phyloP scores from a whole-genome alignment of 2,888 invertebrate genomes.

The Callinectes sapidus region DNA sequence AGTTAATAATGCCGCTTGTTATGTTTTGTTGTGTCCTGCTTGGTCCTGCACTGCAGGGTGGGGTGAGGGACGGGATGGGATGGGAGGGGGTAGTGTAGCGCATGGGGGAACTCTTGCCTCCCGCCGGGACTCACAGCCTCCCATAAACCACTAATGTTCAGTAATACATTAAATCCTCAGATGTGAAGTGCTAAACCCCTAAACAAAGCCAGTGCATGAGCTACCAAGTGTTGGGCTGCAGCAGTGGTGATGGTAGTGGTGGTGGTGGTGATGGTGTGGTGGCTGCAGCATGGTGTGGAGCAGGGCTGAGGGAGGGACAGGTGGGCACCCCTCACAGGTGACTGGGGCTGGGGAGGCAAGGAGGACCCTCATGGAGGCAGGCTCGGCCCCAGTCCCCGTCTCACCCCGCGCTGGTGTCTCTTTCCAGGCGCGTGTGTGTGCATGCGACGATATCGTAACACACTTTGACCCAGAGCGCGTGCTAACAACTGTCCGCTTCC shows the following conservation, averaged over 20 bases:
- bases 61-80: neutral
- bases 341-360: slow-evolving; percentile 42
- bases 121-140: neutral
- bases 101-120: slow-evolving; percentile 32
- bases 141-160: slow-evolving; percentile 15
- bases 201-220: slow-evolving; percentile 7
- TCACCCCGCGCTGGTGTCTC: slow-evolving; percentile 65
- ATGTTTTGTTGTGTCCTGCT: slow-evolving; percentile 22
- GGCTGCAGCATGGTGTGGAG: slow-evolving; percentile 39
- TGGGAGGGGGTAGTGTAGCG: slow-evolving; percentile 24
- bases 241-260: neutral
- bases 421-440: slow-evolving; percentile 71
- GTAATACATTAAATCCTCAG: slow-evolving; percentile 27
- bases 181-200: slow-evolving; percentile 18
- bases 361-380: slow-evolving; percentile 60
- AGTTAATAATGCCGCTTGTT: slow-evolving; percentile 42
- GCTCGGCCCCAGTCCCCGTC: slow-evolving; percentile 51
- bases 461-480: slow-evolving; percentile 69
- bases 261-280: neutral
- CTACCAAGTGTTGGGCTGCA: neutral
- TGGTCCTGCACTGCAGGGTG: neutral
- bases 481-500: slow-evolving; percentile 71
- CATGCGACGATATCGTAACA: slow-evolving; percentile 72
- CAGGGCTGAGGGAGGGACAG: slow-evolving; percentile 36
- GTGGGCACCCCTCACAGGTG: slow-evolving; percentile 48